Base-by-base conservation (phyloP, 92 coral and sea anemone species). In the Porites lobata region DNA sequence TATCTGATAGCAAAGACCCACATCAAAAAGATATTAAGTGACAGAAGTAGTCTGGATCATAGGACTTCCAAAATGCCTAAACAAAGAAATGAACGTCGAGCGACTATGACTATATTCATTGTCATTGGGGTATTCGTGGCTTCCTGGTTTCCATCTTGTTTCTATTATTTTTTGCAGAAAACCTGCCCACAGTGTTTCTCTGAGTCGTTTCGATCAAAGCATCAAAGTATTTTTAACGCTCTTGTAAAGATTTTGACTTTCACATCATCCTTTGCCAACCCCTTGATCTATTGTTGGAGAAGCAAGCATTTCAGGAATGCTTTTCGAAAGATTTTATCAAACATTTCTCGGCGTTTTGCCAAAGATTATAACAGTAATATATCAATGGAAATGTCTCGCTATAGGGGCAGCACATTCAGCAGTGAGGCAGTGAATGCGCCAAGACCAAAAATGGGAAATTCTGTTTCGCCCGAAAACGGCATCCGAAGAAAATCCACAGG, bases 81-180 rank as follows among this genome's bases (percentile, higher is more conserved):
- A 29, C 89, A 88, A 73, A 75, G 75, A 5, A 94, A 82, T 38
- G 94, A 96, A 12, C 85, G 93, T 6, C 91, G 93, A 58, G 98
- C 98, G 1, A 98, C 94, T 75, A 92, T 71, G 43, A 98, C 99
- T 50, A 90, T 98, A 6, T 73, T 95, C 7, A 95, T 98, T 10
- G 96, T 98, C 7, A 93, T 98, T 13, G 99, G 99, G 1, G 86
- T 98, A 9, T 98, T 98, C 78, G 88, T 98, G 38, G 76, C 93
- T 52, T 92, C 96, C 43, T 98, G 99, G 99, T 90, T 98, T 26
- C 99, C 99, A 7, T 95, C 99, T 20, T 95, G 98, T 43, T 69
- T 95, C 61, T 98, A 98, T 66, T 98, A 98, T 90, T 98, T 95
- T 81, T 85, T 96, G 18, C 84, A 78, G 22, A 90, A 89, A 75